These are phyloP conservation scores for Aricia agestis DNA, from an alignment of 1,140 invertebrate species.

Conservation along the genomic window DNA sequence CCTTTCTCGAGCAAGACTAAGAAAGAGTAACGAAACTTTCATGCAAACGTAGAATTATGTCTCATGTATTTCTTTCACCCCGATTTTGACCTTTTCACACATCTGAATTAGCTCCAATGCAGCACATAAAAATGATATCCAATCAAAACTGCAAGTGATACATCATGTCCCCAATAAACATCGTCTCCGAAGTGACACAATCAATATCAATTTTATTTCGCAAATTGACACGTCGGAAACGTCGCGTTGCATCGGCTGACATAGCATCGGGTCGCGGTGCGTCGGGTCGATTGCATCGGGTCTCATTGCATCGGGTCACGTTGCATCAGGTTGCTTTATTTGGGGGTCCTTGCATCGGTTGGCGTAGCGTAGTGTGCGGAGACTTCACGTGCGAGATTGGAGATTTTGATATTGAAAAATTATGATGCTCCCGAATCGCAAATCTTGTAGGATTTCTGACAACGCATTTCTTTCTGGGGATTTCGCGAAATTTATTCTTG, in stretches of 20 bases:
- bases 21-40: no score
- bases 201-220: conserved; percentile 12
- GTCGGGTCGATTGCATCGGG: neutral
- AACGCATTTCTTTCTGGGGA: neutral
- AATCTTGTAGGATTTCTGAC: neutral
- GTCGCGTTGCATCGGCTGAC: neutral
- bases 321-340: no score
- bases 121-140: no score
- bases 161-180: neutral
- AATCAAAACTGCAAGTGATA: neutral
- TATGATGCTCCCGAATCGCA: neutral
- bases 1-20: no score
- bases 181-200: conserved; percentile 1
- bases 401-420: neutral
- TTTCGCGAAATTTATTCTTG: neutral
- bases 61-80: no score
- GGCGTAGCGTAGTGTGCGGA: no score
- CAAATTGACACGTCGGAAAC: conserved; percentile 3
- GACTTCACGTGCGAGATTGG: neutral
- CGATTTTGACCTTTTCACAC: no score
- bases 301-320: no score
- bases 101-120: no score
- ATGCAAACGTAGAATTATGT: no score
- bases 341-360: neutral
- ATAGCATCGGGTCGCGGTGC: neutral